A percentile compares a stretch with the other conserved stretches of the same genome.
Evolutionary conservation across 2,797 vertebrate genomes (phyloP).

Genomic region (Podargus strigoides): DNA sequence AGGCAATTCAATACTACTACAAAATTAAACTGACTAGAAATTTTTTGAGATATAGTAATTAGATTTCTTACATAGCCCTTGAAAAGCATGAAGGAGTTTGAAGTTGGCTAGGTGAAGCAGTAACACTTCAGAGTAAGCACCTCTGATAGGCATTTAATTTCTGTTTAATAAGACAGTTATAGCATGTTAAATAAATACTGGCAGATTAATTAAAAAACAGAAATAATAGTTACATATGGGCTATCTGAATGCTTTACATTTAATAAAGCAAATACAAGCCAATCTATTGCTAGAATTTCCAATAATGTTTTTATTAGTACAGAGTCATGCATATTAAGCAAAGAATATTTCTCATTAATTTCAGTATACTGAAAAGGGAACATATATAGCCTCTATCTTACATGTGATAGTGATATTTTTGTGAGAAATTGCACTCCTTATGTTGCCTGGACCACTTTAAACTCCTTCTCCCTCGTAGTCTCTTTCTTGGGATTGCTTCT

Average conservation of each 20-base stretch:
- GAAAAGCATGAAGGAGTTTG: background rate
- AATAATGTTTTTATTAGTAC: background rate
- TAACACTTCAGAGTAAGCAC: background rate
- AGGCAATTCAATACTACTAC: background rate
- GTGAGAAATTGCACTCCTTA: background rate
- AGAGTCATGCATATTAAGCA: background rate
- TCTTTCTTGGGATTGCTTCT: background rate
- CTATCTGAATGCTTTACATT: background rate
- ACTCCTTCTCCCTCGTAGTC: background rate
- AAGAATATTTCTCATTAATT: background rate
- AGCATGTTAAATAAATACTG: constrained; percentile 7
- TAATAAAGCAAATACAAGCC: background rate
- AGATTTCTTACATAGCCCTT: background rate
- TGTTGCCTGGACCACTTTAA: background rate
- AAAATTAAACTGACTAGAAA: constrained; percentile 2
- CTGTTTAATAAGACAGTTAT: background rate
- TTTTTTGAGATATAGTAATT: background rate
- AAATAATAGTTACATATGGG: background rate
- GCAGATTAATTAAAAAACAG: background rate
- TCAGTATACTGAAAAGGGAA: background rate
- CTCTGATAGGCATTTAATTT: background rate
- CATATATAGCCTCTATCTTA: background rate
- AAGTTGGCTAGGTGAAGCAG: background rate
- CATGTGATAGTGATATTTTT: background rate
- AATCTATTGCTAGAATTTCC: background rate